Evolutionary conservation across 1,140 invertebrate genomes (phyloP).

Genomic region (Bacillus rossius): DNA sequence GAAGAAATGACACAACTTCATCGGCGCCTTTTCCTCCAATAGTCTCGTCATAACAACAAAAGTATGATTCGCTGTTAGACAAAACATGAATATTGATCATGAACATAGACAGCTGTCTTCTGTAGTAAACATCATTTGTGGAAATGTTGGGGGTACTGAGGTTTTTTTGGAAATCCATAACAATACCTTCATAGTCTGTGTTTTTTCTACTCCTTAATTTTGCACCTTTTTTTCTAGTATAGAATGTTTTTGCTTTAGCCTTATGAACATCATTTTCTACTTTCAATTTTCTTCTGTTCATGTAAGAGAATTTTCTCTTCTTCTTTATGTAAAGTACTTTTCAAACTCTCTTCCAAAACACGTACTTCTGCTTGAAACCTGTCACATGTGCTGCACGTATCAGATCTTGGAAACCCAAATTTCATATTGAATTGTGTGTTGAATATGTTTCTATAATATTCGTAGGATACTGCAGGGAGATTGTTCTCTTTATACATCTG

Average conservation of each 20-base stretch:
- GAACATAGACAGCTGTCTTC: conserved; percentile 24
- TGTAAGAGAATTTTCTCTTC: neutral
- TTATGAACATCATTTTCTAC: too few relatives aligned
- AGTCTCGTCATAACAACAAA: conserved; percentile 25
- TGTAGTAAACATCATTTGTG: conserved; percentile 31
- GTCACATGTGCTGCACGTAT: conserved; percentile 13
- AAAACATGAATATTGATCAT: conserved; percentile 26
- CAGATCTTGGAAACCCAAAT: conserved; percentile 15
- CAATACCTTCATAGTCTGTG: too few relatives aligned
- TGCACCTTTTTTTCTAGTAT: too few relatives aligned
- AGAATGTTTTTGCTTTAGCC: too few relatives aligned
- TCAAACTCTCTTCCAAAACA: neutral
- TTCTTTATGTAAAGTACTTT: conserved; percentile 19
- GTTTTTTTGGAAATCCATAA: conserved; percentile 19
- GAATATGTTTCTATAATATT: conserved; percentile 1
- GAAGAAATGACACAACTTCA: conserved; percentile 14
- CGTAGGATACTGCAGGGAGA: too few relatives aligned
- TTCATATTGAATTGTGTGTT: conserved; percentile 12
- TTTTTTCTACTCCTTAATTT: too few relatives aligned
- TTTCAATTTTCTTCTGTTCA: too few relatives aligned
- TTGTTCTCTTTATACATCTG: too few relatives aligned
- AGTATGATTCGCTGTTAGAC: conserved; percentile 15
- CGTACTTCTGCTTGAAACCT: conserved; percentile 6
- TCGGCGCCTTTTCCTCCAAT: conserved; percentile 14
- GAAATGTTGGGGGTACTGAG: conserved; percentile 23